These are phyloP conservation scores for Thymelicus acteon DNA, from an alignment of 2,888 invertebrate genomes.

Conservation along the genomic window DNA sequence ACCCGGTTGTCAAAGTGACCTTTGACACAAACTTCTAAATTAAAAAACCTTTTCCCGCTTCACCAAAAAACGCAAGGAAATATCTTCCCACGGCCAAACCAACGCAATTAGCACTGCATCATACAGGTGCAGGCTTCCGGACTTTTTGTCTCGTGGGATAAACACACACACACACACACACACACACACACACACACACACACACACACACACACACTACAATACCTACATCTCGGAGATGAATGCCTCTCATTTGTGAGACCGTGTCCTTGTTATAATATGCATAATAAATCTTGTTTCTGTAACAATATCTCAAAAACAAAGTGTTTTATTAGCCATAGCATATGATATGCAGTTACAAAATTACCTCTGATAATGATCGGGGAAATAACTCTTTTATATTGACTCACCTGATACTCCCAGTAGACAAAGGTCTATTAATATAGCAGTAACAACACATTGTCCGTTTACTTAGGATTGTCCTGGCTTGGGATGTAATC, in stretches of 20 bases:
- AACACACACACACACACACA: neutral
- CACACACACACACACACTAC: no score
- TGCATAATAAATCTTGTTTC: neutral
- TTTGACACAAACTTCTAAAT: neutral
- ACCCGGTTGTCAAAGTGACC: no score
- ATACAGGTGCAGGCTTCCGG: constrained; percentile 34
- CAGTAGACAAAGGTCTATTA: neutral
- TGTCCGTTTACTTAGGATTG: neutral
- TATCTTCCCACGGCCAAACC: constrained; percentile 38
- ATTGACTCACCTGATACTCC: neutral
- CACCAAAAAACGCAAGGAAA: neutral
- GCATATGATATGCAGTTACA: no score
- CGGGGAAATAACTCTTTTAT: neutral
- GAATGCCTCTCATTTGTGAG: neutral
- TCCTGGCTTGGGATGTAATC: neutral
- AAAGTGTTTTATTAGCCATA: no score
- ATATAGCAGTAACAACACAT: neutral
- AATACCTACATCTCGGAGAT: neutral
- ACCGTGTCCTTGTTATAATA: constrained; percentile 1
- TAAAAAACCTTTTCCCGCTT: neutral
- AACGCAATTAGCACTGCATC: constrained; percentile 39
- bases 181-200: no score
- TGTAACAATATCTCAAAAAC: no score
- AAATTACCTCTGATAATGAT: neutral
- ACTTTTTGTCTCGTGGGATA: constrained; percentile 40